Evolutionary conservation across 2,888 invertebrate species (phyloP).

Genomic region (Octonoba sinensis): DNA sequence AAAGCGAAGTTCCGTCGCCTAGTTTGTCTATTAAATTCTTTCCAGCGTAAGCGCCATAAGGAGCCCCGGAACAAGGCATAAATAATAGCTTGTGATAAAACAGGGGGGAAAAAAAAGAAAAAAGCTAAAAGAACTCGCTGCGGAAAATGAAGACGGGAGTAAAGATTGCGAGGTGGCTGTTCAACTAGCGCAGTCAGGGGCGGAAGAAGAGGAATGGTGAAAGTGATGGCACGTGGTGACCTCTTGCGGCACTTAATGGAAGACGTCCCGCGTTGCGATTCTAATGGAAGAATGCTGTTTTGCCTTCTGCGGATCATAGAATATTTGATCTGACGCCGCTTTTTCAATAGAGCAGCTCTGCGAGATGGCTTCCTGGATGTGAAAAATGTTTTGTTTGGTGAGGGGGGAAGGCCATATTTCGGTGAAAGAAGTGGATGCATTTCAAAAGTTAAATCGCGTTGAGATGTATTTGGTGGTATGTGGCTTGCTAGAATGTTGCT

Average conservation of each 20-base stretch:
- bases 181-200: conserved; percentile 25
- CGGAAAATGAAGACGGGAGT: conserved; percentile 31
- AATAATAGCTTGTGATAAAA: no score
- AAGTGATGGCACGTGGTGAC: conserved; percentile 59
- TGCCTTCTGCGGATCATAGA: conserved; percentile 60
- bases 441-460: no score
- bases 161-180: conserved; percentile 35
- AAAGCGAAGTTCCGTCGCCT: no score
- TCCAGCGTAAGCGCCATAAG: no score
- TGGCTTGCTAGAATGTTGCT: no score
- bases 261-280: conserved; percentile 56
- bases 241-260: conserved; percentile 62
- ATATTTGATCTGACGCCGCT: conserved; percentile 59
- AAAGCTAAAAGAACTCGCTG: conserved; percentile 1
- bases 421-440: no score
- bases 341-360: conserved; percentile 36
- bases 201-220: conserved; percentile 34
- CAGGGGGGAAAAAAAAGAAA: neutral
- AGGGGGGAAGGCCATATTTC: neutral
- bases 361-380: conserved; percentile 44
- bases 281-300: conserved; percentile 62
- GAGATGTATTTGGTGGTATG: no score
- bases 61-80: no score
- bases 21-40: no score
- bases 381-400: conserved; percentile 52